Evolutionary conservation across 2,888 invertebrate genomes (phyloP), one percentile per base, ranked within the genome.

Genomic region (Minunthozetes semirufus): DNA sequence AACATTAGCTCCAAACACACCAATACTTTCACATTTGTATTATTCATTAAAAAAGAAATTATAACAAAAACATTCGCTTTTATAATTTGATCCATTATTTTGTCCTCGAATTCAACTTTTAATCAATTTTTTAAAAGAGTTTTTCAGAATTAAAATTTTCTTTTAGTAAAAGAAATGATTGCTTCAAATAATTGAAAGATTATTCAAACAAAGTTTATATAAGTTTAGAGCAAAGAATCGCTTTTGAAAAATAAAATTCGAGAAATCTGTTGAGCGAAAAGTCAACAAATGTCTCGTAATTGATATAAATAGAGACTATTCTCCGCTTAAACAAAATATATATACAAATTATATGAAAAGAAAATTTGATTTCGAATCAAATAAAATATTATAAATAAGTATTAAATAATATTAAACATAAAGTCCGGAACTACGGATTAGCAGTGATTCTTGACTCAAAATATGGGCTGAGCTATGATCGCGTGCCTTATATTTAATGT

Each of bases 341-440:
- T 42, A 63, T 63, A 38, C 63, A 63, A 27, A 63, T 33, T 15
- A 59, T 17, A 17, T 17, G 29, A 63, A 63, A 63, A 59, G 11
- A 29, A 38, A 33, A 63, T 29, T 17, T 19, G 11, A 33, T 9
- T 29, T n/a, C 5, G 59, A 59, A 59, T 27, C 19, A 59, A 27
- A 25, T 25, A 25, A 22, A 56, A 27, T 59, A 27, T 59, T 5
- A 59, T 59, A 59, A 22, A 59, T 59, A 59, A 59, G 27, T 53
- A 53, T 53, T 53, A 59, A 27, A 27, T 59, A 27, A 59, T 13
- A 22, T 59, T 59, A 25, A 27, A 9, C 25, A 27, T 13, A 17
- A 63, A 29, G n/a, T 38, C 63, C 63, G 63, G 63, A 63, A 63
- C 63, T 63, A 19, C 3, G 63, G 63, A 63, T 63, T 63, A 63